Evolutionary conservation across 35 echinoderm and acorn worm species (phyloP), one percentile per base, ranked within the genome.

Genomic region (Eucidaris tribuloides): DNA sequence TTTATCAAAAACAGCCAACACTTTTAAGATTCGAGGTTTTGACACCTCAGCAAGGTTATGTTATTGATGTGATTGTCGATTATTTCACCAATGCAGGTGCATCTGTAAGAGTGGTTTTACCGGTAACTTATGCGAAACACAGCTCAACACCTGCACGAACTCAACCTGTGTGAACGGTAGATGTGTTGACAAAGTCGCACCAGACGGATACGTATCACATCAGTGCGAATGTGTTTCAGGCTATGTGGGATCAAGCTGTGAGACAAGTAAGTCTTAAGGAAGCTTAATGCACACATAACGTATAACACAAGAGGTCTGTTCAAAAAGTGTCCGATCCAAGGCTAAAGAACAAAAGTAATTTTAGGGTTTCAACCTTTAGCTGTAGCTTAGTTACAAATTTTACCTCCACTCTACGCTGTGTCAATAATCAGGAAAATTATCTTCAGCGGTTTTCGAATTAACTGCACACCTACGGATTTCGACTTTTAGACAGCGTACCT

Each of bases 211-310:
- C 24, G n/a, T 36, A 20, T 33, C 44, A 25, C 68, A 74, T 74
- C 68, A 25, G 14, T 74, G 68, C 68, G 5, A 44, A 41, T 74
- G 68, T 20, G 7, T 74, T 15, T 27, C 6, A 42, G 68, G 36
- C 18, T 74, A n/a, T 20, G 24, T 74, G 38, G 68, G 68, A 14
- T 40, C 25, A 7, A 74, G 37, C 25, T 74, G 68, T 43, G 37
- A 74, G 44, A 74, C 68, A 19, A 44, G 68, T 74, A 74, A 41
- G n/a, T n/a, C n/a, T n/a, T n/a, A n/a, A n/a, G n/a, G n/a, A n/a
- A n/a, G n/a, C n/a, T n/a, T n/a, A n/a, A n/a, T n/a, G n/a, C n/a
- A n/a, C n/a, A n/a, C n/a, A n/a, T n/a, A n/a, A n/a, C n/a, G n/a
- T n/a, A n/a, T n/a, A n/a, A n/a, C n/a, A n/a, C n/a, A n/a, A n/a